Percentiles rank a stretch among this genome's conserved stretches.
Evolutionary conservation across 1,140 invertebrate species (phyloP).

Genomic region (Tetragonula clypearis): DNA sequence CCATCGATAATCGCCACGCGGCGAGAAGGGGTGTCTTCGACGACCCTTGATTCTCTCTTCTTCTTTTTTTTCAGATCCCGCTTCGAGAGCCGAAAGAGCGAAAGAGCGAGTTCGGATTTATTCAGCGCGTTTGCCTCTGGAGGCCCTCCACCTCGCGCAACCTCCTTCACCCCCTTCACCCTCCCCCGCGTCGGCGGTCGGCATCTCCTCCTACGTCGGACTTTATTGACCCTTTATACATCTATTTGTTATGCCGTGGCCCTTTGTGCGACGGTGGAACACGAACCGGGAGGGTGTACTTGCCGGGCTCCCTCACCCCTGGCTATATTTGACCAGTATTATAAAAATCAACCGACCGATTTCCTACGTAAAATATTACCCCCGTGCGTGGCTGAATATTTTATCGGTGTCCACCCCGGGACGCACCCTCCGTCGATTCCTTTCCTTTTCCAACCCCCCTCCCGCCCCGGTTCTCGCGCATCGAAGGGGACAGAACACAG

Average conservation of each 20-base stretch:
- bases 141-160: conserved; percentile 67
- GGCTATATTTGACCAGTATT: conserved; percentile 83
- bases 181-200: conserved; percentile 57
- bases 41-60: conserved; percentile 73
- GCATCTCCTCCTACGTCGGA: conserved; percentile 70
- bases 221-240: conserved; percentile 83
- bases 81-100: conserved; percentile 67
- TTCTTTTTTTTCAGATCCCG: conserved; percentile 54
- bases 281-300: conserved; percentile 72
- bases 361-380: conserved; percentile 82
- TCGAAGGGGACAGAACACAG: conserved; percentile 1
- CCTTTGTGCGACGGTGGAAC: conserved; percentile 78
- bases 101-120: conserved; percentile 78
- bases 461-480: neutral
- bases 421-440: conserved; percentile 50
- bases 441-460: conserved; percentile 13
- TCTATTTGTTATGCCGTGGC: conserved; percentile 82
- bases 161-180: conserved; percentile 58
- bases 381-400: conserved; percentile 80
- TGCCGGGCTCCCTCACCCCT: conserved; percentile 72
- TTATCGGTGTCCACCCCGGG: conserved; percentile 79
- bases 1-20: conserved; percentile 1
- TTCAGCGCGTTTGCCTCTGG: conserved; percentile 76
- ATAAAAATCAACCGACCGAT: conserved; percentile 83
- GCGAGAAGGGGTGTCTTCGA: conserved; percentile 35